Evolutionary conservation across 1,140 invertebrate species (phyloP), one percentile per base, ranked within the genome.

Genomic region (Megalopta genalis): DNA sequence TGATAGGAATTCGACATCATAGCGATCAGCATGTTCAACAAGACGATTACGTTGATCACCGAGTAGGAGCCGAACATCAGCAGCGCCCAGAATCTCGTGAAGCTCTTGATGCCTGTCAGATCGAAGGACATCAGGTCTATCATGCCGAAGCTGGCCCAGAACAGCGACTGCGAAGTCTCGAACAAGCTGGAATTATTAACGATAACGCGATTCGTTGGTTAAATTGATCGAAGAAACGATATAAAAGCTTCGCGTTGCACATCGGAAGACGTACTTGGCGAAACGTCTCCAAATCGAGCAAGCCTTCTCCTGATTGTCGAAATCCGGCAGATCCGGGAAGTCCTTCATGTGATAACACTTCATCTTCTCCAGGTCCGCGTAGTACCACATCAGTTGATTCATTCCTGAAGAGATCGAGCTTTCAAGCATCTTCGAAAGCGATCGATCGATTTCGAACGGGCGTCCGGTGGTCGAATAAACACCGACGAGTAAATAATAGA

Each of bases 1-100:
- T 98, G 96, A 92, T 98, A 98, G 0, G 97, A 98, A 91, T 98
- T 98, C 52, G 97, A 98, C 97, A 99, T 98, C 98, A 98, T 99
- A 86, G 98, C 98, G 90, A 99, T 98, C 8, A 99, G 95, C 95
- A 98, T 97, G 93, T 99, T 99, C 49, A 98, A 94, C 2, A 99
- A 93, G 0, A 99, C 98, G 85, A 98, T 97, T 69, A 98, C 96
- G 84, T 98, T 98, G 90, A 98, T 98, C 64, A 97, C 97, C 54
- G 96, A 97, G 89, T 98, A 98, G 0, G 96, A 97, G 39, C 97
- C 97, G 88, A 97, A 98, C 94, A 97, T 97, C 0, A 98, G 93
- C 21, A 97, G 92, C 12, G 96, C 96, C 97, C 97, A 98, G 89
- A 98, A 98, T 54, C 97, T 93, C 0, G 97, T 98, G 90, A 97